Conservation (phyloP, 2,113 vertebrate species). For the Struthio camelus region DNA sequence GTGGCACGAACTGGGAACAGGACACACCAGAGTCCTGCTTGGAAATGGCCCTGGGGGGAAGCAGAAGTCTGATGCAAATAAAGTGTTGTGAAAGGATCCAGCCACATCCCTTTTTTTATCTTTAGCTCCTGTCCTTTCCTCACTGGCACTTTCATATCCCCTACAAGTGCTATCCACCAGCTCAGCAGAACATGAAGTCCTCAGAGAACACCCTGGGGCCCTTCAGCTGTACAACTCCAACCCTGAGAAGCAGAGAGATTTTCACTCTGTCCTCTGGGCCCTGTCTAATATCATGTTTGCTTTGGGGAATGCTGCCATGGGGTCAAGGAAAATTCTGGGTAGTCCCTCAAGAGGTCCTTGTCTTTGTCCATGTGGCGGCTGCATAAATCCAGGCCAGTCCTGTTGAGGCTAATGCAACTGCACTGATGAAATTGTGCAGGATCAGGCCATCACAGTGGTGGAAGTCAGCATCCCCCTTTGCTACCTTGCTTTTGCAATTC, state of each 20-base stretch:
- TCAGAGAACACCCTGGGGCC: rapidly evolving
- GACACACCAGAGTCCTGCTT: neutral
- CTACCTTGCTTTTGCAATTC: too few relatives aligned
- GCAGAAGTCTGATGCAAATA: neutral
- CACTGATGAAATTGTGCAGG: too few relatives aligned
- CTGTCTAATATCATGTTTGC: neutral
- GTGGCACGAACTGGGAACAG: neutral
- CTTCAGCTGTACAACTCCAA: neutral
- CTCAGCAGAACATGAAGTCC: neutral
- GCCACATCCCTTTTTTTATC: constrained; percentile 43
- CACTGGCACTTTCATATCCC: constrained; percentile 35
- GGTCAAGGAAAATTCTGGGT: neutral
- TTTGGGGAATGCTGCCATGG: rapidly evolving
- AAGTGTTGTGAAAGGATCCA: constrained; percentile 14
- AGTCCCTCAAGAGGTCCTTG: neutral
- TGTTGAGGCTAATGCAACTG: neutral
- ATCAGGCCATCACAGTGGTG: too few relatives aligned
- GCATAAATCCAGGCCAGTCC: neutral
- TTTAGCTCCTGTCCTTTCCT: neutral
- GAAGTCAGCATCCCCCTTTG: too few relatives aligned
- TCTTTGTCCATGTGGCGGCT: neutral
- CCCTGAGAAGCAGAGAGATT: neutral
- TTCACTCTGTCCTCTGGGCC: neutral
- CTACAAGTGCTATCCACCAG: rapidly evolving
- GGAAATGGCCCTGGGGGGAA: neutral